These are phyloP conservation scores for Passer montanus DNA, from an alignment of 2,113 vertebrate genomes.

Conservation along the genomic window DNA sequence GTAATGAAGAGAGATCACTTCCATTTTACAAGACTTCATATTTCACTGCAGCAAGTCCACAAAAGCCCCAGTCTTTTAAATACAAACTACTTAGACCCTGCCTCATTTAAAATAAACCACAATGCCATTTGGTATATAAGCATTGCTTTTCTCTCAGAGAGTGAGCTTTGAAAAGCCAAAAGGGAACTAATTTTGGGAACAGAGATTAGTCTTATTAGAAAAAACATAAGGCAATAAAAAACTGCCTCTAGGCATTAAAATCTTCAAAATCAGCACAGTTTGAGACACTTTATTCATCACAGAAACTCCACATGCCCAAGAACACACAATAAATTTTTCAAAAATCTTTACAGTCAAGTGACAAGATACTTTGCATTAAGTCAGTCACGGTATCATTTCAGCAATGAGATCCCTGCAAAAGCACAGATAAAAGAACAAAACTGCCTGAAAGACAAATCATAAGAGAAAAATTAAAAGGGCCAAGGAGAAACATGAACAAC, in stretches of 20 bases:
- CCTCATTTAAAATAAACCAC: not conserved
- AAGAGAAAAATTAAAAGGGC: not conserved
- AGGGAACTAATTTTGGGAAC: not conserved
- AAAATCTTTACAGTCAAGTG: not conserved
- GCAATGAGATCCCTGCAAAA: not conserved
- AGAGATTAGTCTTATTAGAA: not conserved
- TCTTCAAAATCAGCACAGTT: not conserved
- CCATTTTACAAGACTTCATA: not conserved
- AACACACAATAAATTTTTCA: not conserved
- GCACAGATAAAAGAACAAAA: not conserved
- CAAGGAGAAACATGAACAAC: not conserved
- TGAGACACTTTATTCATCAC: not conserved
- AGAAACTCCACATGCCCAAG: not conserved
- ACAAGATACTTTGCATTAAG: not conserved
- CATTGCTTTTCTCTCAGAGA: not conserved
- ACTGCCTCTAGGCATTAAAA: not conserved
- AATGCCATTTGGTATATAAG: not conserved
- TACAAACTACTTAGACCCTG: not conserved
- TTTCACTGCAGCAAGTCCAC: slow-evolving; percentile 12
- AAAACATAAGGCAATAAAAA: not conserved
- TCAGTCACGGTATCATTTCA: not conserved
- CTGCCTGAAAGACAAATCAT: not conserved
- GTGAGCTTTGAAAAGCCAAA: not conserved
- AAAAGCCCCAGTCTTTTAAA: slow-evolving; percentile 3
- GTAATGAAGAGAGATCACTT: not conserved